Base-by-base conservation (phyloP, 2,113 vertebrate species). In the Macroglossus sobrinus region DNA sequence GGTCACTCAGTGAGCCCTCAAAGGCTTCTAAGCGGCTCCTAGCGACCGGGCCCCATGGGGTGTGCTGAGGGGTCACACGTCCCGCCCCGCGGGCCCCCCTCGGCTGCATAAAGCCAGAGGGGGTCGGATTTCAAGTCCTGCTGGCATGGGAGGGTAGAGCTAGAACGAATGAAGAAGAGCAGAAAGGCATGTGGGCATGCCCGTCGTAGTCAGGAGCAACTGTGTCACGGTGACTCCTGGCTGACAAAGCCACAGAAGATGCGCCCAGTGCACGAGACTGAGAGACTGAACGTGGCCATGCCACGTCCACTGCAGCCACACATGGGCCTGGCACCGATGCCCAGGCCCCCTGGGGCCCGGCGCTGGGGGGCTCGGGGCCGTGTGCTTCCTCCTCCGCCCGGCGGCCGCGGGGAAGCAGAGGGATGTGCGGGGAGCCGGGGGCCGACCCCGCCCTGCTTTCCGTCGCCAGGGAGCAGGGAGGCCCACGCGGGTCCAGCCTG, bases 51-150 rank as follows among this genome's bases (percentile, higher is more conserved):
- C 19, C 21, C 55, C 0, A 4, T 0, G 50, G 38, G 4, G 2
- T 6, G 30, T 21, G 35, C 81, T 18, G 50, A 81, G 45, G 22
- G 74, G 7, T 2, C n/a, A n/a, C n/a, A n/a, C n/a, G 63, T 66
- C 26, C 55, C n/a, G 40, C 21, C 26, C 59, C 74, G 64, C 3
- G 15, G 55, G 92, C 76, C 26, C 59, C 35, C 14, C 33, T 86
- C 0, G 0, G 38, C 8, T 22, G 79, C 50, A 63, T 18, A 80
- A 76, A 93, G 24, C 53, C n/a, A 88, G 71, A 64, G 5, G 4
- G 40, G 79, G 40, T 15, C 55, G 30, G 61, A 74, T 85, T 84
- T 84, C 80, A 93, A 88, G 59, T 84, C 85, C 22, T 28, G 47
- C 89, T 79, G 7, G 43, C 18, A n/a, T 21, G 16, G 26, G 68